Evolutionary conservation across 2,888 invertebrate species (phyloP).

Genomic region (Catocala nupta): DNA sequence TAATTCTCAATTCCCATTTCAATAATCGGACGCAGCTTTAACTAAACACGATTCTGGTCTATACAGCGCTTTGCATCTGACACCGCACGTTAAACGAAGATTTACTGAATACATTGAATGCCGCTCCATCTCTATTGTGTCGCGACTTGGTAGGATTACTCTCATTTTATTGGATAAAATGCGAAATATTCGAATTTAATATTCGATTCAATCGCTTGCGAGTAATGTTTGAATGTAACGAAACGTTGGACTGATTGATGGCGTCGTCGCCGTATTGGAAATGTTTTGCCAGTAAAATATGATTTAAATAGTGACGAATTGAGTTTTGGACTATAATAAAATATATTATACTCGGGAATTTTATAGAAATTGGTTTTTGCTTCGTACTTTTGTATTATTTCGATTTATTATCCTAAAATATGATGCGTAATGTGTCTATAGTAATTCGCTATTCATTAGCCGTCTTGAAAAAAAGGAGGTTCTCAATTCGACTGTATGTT

Average conservation of each 20-base stretch:
- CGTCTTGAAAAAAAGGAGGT: too few species aligned
- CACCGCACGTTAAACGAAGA: slow-evolving; percentile 58
- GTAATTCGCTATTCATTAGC: too few species aligned
- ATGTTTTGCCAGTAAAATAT: slow-evolving; percentile 29
- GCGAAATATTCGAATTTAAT: slow-evolving; percentile 47
- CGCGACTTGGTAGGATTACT: slow-evolving; percentile 44
- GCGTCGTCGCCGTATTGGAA: slow-evolving; percentile 44
- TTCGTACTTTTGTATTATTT: too few species aligned
- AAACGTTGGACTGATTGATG: slow-evolving; percentile 57
- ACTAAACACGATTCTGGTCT: slow-evolving; percentile 48
- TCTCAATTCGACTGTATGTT: too few species aligned
- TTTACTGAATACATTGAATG: slow-evolving; percentile 60
- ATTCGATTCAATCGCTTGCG: slow-evolving; percentile 42
- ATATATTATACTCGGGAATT: not conserved
- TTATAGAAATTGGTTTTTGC: too few species aligned
- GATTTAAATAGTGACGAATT: slow-evolving; percentile 20
- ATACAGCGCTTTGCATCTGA: slow-evolving; percentile 58
- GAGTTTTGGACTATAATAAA: slow-evolving; percentile 8
- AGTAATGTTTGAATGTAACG: slow-evolving; percentile 54
- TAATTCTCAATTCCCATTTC: slow-evolving; percentile 53
- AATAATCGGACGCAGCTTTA: slow-evolving; percentile 57
- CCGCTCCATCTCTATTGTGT: slow-evolving; percentile 49
- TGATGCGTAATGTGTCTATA: too few species aligned
- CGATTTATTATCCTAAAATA: too few species aligned
- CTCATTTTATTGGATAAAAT: slow-evolving; percentile 51